phyloP scores from a whole-genome alignment of 1,140 invertebrate species.

The Zeugodacus cucurbitae region DNA sequence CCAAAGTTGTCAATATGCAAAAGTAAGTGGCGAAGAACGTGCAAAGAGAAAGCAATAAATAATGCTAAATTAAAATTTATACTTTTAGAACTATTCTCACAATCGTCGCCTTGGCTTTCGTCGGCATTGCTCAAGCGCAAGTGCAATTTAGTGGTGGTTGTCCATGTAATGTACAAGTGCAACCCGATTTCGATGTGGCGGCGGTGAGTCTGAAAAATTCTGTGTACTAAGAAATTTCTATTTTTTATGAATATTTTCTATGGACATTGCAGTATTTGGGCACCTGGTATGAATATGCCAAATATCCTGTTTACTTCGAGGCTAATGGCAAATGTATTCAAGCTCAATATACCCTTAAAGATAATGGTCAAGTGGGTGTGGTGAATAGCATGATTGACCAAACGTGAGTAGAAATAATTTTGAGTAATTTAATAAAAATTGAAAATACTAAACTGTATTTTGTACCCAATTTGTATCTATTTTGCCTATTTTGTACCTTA shows the following conservation, averaged over 20 bases:
- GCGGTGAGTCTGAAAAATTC: not conserved
- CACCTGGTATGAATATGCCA: conserved; percentile 80
- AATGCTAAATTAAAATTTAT: not conserved
- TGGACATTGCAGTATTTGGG: conserved; percentile 69
- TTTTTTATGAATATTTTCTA: not conserved
- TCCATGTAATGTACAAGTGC: conserved; percentile 24
- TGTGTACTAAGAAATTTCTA: not conserved
- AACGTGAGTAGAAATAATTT: conserved; percentile 29
- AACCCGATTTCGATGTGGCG: conserved; percentile 16
- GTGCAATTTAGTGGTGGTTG: conserved; percentile 11
- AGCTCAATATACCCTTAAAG: conserved; percentile 71
- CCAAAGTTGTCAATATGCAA: not conserved
- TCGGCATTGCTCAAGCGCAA: not conserved
- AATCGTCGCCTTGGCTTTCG: not conserved
- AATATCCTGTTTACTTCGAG: conserved; percentile 79
- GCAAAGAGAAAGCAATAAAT: not conserved
- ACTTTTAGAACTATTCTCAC: not conserved
- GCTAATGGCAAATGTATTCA: conserved; percentile 77
- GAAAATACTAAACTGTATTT: not conserved
- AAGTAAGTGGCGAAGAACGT: not conserved
- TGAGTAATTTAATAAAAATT: not conserved
- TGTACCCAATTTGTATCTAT: too few species aligned
- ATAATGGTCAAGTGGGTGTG: conserved; percentile 71
- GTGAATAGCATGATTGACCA: conserved; percentile 71
- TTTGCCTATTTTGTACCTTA: too few species aligned